phyloP scores from a whole-genome alignment of 2,888 invertebrate genomes.

The Adela reaumurella region DNA sequence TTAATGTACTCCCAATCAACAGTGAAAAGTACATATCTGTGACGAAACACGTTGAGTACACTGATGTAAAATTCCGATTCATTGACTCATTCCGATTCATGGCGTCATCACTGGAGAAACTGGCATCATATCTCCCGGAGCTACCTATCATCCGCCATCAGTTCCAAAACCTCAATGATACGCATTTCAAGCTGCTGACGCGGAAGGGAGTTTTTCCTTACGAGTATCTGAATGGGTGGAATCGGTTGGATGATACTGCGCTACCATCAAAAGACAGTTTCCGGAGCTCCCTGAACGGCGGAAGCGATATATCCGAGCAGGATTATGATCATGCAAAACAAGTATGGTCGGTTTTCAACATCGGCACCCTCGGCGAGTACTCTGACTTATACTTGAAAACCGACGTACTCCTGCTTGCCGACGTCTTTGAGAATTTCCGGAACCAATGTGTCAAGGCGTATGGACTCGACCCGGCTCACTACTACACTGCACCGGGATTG shows the following conservation, averaged over 20 bases:
- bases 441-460: conserved; percentile 12
- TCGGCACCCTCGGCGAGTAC: conserved; percentile 13
- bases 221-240: conserved; percentile 11
- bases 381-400: conserved; percentile 16
- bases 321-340: conserved; percentile 9
- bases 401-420: conserved; percentile 14
- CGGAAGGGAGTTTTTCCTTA: conserved; percentile 13
- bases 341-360: conserved; percentile 13
- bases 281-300: conserved; percentile 7
- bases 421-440: conserved; percentile 18
- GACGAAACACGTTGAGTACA: no score
- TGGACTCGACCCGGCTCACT: conserved; percentile 15
- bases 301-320: conserved; percentile 6
- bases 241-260: conserved; percentile 6
- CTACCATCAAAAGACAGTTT: conserved; percentile 10
- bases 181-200: not conserved
- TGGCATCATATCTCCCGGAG: not conserved
- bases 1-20: no score
- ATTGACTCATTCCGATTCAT: no score
- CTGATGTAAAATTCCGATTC: no score
- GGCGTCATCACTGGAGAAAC: no score
- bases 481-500: conserved; percentile 12
- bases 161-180: not conserved
- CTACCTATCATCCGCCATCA: not conserved
- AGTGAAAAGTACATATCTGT: no score